Percentiles rank a stretch among this genome's conserved stretches.
phyloP scores from a whole-genome alignment of 2,113 vertebrate species.

The Oenanthe melanoleuca region DNA sequence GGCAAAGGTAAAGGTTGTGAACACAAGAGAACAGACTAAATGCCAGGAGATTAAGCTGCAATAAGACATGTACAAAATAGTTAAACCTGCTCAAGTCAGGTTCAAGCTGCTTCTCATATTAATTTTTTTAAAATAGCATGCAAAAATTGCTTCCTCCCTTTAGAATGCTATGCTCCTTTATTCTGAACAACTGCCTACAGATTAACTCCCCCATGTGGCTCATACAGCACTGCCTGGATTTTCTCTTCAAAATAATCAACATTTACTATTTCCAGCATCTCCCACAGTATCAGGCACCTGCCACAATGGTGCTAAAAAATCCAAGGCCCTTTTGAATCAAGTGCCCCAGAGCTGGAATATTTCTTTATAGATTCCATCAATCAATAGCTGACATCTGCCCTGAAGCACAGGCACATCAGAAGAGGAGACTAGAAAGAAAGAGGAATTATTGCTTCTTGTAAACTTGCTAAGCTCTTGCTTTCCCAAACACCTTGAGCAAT shows the following conservation, averaged over 20 bases:
- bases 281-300: neutral
- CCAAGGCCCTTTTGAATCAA: neutral
- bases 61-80: neutral
- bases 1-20: neutral
- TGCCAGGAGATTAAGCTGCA: neutral
- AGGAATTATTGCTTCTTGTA: neutral
- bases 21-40: neutral
- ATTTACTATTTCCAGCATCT: neutral
- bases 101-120: neutral
- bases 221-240: neutral
- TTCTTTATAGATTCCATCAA: neutral
- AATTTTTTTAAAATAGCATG: neutral
- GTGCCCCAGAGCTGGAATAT: neutral
- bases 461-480: neutral
- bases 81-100: neutral
- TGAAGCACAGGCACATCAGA: neutral
- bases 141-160: neutral
- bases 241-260: neutral
- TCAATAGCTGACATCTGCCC: neutral
- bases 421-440: neutral
- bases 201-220: neutral
- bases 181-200: slow-evolving; percentile 4
- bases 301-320: neutral
- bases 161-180: neutral
- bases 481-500: neutral